Base-by-base conservation (phyloP, 2,888 invertebrate species). In the Epirrita christyi region DNA sequence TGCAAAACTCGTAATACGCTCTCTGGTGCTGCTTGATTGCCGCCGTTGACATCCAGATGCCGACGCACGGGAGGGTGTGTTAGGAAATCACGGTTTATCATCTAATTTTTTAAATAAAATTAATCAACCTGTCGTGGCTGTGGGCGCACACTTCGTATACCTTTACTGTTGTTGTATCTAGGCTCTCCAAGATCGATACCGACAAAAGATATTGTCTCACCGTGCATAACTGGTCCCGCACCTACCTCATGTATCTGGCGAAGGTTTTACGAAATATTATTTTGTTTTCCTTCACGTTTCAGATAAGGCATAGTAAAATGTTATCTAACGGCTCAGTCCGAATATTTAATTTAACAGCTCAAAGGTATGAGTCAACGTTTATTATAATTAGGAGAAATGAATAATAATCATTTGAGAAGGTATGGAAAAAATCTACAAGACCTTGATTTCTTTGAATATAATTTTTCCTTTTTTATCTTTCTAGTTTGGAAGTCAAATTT, bases 281-380 rank as follows among this genome's bases (percentile, higher is more conserved):
- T n/a, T 60, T 52, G 21, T 52, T 51, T 46, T 52, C 38, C 52
- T 48, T 28, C 34, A 52, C 47, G 42, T 60, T 55, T 55, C 8
- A 55, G 59, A 60, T 60, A 55, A 55, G 52, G 34, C 40, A 32
- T 46, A 50, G 49, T 61, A 53, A 61, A 56, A 53, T 47, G 45
- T 61, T 53, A 61, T 53, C 60, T 28, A 10, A 14, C 8, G n/a
- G 34, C 50, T 46, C 53, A 61, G 42, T 42, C 46, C 38, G 56
- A 52, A 61, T 61, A 61, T 61, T 53, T 46, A 56, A 57, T 61
- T 53, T 61, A 38, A 61, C 53, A 28, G 53, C 14, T 42, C 15
- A 21, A 47, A 54, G 46, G 28, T n/a, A n/a, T 38, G 47, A 28
- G 53, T 44, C 41, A 37, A 42, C 40, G 28, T 49, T 45, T 48